A percentile compares a stretch with the other conserved stretches of the same genome.
phyloP scores from a whole-genome alignment of 2,113 vertebrate species.

The Semicossyphus pulcher region DNA sequence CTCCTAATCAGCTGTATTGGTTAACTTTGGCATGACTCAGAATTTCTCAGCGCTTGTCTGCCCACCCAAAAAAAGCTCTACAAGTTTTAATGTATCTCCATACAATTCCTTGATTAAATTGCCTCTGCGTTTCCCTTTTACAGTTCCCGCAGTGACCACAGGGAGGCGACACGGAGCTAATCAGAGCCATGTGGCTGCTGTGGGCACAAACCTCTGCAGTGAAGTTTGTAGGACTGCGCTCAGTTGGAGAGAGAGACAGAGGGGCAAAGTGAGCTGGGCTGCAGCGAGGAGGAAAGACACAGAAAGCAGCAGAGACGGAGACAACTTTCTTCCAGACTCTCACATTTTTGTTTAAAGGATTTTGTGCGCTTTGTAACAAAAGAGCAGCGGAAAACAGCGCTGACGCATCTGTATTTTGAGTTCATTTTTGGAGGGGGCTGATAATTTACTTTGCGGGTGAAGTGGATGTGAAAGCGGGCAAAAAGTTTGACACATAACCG shows the following conservation, averaged over 20 bases:
- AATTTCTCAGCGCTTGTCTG: no score
- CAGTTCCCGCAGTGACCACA: constrained; percentile 55
- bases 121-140: neutral
- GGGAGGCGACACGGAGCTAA: constrained; percentile 74
- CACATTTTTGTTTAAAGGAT: neutral
- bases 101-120: no score
- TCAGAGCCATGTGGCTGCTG: constrained; percentile 71
- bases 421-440: constrained; percentile 3
- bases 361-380: constrained; percentile 20
- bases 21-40: no score
- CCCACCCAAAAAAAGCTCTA: no score
- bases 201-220: constrained; percentile 15
- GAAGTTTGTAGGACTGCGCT: constrained; percentile 58
- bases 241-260: constrained; percentile 40
- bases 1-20: no score
- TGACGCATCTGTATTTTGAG: neutral
- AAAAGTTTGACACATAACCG: constrained; percentile 57
- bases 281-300: constrained; percentile 51
- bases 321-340: constrained; percentile 30
- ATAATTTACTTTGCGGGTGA: constrained; percentile 28
- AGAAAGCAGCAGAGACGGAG: constrained; percentile 32
- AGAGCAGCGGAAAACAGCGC: neutral
- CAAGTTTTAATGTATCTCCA: no score
- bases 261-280: constrained; percentile 48
- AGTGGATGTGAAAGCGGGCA: constrained; percentile 78